phyloP scores from a whole-genome alignment of 2,888 invertebrate genomes.

The Agrotis exclamationis region DNA sequence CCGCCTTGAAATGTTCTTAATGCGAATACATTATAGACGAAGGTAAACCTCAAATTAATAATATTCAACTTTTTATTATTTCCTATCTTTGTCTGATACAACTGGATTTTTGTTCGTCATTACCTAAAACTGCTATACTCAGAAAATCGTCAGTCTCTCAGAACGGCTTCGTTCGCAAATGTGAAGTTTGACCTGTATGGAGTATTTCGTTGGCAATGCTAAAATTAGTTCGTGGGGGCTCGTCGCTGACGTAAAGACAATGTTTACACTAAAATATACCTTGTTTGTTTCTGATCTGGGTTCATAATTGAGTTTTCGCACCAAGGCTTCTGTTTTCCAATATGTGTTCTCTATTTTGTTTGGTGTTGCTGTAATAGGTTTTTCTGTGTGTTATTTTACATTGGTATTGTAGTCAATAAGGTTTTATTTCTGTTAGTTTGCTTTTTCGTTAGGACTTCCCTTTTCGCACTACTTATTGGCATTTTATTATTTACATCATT shows the following conservation, averaged over 20 bases:
- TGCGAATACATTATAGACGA: conserved; percentile 30
- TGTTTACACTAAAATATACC: conserved; percentile 37
- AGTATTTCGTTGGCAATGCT: conserved; percentile 60
- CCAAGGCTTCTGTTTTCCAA: conserved; percentile 23
- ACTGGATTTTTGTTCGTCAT: neutral
- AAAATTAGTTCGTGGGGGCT: conserved; percentile 72
- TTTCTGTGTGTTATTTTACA: conserved; percentile 15
- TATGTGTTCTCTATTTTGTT: conserved; percentile 23
- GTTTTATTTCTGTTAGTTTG: neutral
- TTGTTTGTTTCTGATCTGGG: conserved; percentile 42
- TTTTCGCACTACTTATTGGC: neutral
- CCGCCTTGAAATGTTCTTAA: conserved; percentile 10
- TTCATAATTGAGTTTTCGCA: conserved; percentile 44
- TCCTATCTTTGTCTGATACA: no score
- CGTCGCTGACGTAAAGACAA: conserved; percentile 61
- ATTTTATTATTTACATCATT: no score
- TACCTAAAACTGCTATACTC: neutral
- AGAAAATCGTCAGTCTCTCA: neutral
- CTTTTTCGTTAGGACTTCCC: neutral
- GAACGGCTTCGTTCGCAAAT: conserved; percentile 13
- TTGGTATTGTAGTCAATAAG: neutral
- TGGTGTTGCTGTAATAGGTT: conserved; percentile 21
- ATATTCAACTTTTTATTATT: neutral
- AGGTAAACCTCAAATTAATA: conserved; percentile 21
- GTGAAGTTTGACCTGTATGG: conserved; percentile 11